phyloP scores from a whole-genome alignment of 2,797 vertebrate species.

The Toxotes lorentzi region DNA sequence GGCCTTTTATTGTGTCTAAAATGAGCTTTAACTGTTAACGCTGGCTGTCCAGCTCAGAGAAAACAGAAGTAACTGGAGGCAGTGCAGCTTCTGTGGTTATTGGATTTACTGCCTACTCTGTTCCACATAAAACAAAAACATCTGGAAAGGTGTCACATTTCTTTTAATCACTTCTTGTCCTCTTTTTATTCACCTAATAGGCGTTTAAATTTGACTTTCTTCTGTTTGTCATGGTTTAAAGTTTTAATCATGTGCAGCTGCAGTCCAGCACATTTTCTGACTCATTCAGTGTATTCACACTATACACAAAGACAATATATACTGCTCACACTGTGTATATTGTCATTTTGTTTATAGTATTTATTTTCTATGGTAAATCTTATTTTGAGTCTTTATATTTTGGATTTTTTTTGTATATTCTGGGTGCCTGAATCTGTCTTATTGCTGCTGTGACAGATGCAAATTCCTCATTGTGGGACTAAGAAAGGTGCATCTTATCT shows the following conservation, averaged over 20 bases:
- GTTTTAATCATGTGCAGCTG: background rate
- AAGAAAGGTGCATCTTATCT: no score
- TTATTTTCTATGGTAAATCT: no score
- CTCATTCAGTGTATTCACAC: background rate
- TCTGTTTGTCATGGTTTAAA: background rate
- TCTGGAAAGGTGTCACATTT: background rate
- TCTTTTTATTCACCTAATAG: background rate
- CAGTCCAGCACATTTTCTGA: background rate
- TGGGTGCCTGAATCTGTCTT: no score
- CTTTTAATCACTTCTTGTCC: background rate
- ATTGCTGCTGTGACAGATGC: no score
- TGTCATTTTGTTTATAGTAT: no score
- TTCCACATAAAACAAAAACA: conserved; percentile 5
- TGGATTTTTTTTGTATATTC: no score
- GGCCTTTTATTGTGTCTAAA: conserved; percentile 33
- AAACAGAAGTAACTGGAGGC: conserved; percentile 19
- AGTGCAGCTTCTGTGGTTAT: conserved; percentile 6
- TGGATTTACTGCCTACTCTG: conserved; percentile 1
- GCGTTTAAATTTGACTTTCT: background rate
- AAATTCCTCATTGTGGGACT: no score
- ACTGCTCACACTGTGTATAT: no score
- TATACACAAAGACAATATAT: no score
- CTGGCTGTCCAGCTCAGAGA: conserved; percentile 6
- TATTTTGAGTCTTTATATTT: no score
- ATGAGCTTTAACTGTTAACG: conserved; percentile 39